Evolutionary conservation across 2,113 vertebrate genomes (phyloP).

Genomic region (Bothrops jararaca): DNA sequence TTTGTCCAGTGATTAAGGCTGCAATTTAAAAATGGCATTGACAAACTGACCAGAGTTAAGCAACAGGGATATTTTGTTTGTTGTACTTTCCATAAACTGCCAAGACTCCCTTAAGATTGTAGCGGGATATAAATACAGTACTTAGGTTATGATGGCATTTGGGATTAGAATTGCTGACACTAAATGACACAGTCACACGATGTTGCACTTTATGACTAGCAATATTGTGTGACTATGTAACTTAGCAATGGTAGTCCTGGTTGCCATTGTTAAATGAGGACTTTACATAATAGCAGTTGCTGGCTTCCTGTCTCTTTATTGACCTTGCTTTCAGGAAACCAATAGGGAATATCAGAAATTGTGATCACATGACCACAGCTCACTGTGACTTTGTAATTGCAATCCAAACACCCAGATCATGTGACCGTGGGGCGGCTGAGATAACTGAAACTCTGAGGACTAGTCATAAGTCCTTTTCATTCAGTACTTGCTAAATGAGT

Average conservation of each 20-base stretch:
- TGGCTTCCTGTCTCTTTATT: neutral
- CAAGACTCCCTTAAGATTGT: neutral
- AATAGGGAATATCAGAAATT: neutral
- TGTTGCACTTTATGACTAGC: neutral
- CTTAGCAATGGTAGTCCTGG: neutral
- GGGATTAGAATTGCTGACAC: neutral
- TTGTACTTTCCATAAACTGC: neutral
- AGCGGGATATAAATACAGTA: neutral
- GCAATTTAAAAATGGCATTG: neutral
- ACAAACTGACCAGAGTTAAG: neutral
- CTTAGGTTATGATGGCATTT: neutral
- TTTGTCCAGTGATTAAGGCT: neutral
- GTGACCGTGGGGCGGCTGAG: neutral
- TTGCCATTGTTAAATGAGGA: neutral
- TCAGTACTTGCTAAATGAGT: neutral
- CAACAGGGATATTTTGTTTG: neutral
- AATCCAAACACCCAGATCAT: neutral
- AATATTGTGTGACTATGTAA: neutral
- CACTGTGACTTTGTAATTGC: neutral
- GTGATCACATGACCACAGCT: neutral
- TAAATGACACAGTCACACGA: neutral
- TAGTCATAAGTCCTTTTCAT: neutral
- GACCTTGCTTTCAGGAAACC: neutral
- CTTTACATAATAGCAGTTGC: neutral
- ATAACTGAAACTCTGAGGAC: neutral